Percentiles rank a stretch among this genome's conserved stretches.
These are phyloP conservation scores for Papilio xuthus DNA, from an alignment of 1,140 invertebrate genomes.

Conservation along the genomic window DNA sequence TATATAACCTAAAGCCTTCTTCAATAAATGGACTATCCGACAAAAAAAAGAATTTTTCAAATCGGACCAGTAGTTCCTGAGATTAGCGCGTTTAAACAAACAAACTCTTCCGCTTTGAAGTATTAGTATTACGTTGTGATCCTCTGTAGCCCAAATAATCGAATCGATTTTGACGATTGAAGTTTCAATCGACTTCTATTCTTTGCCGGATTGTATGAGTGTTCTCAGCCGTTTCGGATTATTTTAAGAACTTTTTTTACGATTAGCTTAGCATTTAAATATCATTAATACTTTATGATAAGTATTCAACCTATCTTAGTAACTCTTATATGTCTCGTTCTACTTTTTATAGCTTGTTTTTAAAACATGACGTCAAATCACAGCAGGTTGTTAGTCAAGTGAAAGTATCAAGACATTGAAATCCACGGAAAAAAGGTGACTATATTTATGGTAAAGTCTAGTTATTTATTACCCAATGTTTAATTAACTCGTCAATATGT, in stretches of 20 bases:
- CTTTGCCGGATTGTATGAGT: no score
- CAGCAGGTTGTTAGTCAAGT: slow-evolving; percentile 31
- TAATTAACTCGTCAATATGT: background rate
- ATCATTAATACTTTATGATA: background rate
- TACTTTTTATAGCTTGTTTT: slow-evolving; percentile 13
- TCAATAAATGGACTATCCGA: no score
- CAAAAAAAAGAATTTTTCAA: no score
- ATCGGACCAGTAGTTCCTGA: no score
- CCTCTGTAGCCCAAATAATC: no score
- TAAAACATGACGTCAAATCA: slow-evolving; percentile 23
- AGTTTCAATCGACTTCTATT: background rate
- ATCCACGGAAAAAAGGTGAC: slow-evolving; percentile 15
- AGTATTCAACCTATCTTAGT: background rate
- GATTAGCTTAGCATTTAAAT: no score
- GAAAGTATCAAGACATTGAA: slow-evolving; percentile 39
- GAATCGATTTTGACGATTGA: background rate
- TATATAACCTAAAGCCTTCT: no score
- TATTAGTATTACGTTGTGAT: no score
- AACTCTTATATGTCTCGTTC: slow-evolving; percentile 3
- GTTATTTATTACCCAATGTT: background rate
- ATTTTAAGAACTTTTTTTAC: no score
- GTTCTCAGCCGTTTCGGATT: no score
- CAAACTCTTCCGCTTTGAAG: no score
- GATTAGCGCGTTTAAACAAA: no score
- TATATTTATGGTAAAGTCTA: background rate